A percentile compares a stretch with the other conserved stretches of the same genome.
Conservation (phyloP, 2,797 vertebrate genomes). For the Alauda arvensis region DNA sequence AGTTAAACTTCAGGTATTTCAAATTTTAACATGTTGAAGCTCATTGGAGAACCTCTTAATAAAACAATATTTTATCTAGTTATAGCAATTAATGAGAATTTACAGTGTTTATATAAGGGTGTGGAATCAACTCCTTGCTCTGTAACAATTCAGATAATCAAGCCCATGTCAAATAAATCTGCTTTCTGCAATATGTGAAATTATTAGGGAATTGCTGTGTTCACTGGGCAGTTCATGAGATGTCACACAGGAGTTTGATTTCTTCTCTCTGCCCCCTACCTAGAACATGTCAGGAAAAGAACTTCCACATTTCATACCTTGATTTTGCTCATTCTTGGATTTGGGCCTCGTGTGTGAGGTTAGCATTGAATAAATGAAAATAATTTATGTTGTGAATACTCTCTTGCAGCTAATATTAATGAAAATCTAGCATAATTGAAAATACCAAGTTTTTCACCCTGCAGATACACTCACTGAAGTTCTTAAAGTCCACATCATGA, state of each 20-base stretch:
- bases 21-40: not conserved
- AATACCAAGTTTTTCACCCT: not conserved
- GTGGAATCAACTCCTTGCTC: not conserved
- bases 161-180: not conserved
- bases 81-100: not conserved
- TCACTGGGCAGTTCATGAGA: not conserved
- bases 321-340: not conserved
- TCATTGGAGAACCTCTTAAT: not conserved
- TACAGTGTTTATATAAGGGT: not conserved
- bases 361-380: not conserved
- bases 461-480: not conserved
- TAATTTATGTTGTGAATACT: not conserved
- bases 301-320: not conserved
- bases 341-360: not conserved
- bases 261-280: not conserved
- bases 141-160: not conserved
- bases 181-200: not conserved
- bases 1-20: constrained; percentile 90
- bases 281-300: not conserved
- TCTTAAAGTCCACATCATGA: not conserved
- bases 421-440: not conserved
- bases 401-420: not conserved
- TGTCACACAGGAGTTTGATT: not conserved
- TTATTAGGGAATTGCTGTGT: not conserved
- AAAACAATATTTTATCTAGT: not conserved